Evolutionary conservation across 1,140 invertebrate genomes (phyloP).

Genomic region (Lethocerus indicus): DNA sequence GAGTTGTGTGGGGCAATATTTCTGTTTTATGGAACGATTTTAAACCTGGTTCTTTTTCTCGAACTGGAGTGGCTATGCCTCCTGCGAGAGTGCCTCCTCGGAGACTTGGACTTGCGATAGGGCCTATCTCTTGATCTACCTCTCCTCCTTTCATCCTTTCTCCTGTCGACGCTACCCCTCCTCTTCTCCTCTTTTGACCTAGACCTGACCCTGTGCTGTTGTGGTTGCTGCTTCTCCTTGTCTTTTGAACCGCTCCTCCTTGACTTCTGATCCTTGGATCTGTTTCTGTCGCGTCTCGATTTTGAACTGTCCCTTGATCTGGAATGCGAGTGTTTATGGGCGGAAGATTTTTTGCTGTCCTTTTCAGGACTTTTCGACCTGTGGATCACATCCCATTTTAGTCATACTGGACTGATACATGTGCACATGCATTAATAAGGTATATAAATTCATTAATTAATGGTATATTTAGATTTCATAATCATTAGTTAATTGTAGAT

Average conservation of each 20-base stretch:
- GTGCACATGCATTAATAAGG: too few relatives aligned
- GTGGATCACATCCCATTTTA: too few relatives aligned
- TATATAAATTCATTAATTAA: too few relatives aligned
- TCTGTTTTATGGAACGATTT: too few relatives aligned
- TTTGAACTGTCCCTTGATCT: constrained; percentile 22
- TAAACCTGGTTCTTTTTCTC: too few relatives aligned
- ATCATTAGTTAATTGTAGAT: too few relatives aligned
- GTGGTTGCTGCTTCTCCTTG: background rate
- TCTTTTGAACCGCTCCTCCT: background rate
- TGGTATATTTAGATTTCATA: too few relatives aligned
- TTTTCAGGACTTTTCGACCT: constrained; percentile 2
- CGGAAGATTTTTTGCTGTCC: constrained; percentile 13
- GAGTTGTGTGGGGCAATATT: too few relatives aligned
- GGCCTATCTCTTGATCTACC: background rate
- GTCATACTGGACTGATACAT: too few relatives aligned
- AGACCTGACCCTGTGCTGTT: background rate
- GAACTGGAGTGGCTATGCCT: too few relatives aligned
- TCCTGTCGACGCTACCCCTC: background rate
- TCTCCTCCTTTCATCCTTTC: background rate
- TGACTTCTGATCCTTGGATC: background rate
- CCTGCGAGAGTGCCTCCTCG: background rate
- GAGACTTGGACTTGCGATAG: background rate
- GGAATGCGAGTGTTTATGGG: constrained; percentile 8
- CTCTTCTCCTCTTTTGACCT: background rate
- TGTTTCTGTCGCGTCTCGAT: background rate